Evolutionary conservation across 2,888 invertebrate species (phyloP).

Genomic region (Bedellia somnulentella): DNA sequence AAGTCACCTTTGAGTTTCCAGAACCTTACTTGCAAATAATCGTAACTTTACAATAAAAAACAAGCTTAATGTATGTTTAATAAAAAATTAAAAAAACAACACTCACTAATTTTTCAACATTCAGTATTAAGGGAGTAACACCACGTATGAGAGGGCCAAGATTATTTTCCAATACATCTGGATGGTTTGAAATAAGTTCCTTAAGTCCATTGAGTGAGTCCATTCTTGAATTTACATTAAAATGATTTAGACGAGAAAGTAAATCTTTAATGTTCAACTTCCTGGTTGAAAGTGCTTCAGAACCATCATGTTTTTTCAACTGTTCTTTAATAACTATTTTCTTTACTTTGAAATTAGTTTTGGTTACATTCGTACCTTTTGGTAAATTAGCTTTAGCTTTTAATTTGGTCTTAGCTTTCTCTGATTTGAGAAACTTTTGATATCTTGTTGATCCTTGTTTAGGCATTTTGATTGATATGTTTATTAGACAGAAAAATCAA

Average conservation of each 20-base stretch:
- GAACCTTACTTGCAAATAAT: conserved; percentile 90
- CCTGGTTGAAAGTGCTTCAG: conserved; percentile 64
- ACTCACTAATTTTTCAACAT: conserved; percentile 67
- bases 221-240: conserved; percentile 68
- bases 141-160: conserved; percentile 71
- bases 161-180: conserved; percentile 50
- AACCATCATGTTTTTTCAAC: conserved; percentile 52
- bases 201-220: conserved; percentile 66
- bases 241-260: conserved; percentile 70
- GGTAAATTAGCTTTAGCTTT: conserved; percentile 78
- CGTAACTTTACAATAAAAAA: conserved; percentile 54
- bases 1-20: conserved; percentile 98
- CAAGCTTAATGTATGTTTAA: not conserved
- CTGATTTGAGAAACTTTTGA: conserved; percentile 76
- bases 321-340: conserved; percentile 85
- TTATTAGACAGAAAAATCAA: no score
- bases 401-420: conserved; percentile 87
- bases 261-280: conserved; percentile 76
- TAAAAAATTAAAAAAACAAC: conserved; percentile 3
- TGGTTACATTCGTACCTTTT: conserved; percentile 87
- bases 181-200: conserved; percentile 42
- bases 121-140: conserved; percentile 69
- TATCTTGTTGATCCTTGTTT: conserved; percentile 60
- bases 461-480: conserved; percentile 23
- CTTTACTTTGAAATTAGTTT: conserved; percentile 85